Percentiles rank a stretch among this genome's conserved stretches.
phyloP scores from a whole-genome alignment of 2,113 vertebrate species.

The Oceanites oceanicus region DNA sequence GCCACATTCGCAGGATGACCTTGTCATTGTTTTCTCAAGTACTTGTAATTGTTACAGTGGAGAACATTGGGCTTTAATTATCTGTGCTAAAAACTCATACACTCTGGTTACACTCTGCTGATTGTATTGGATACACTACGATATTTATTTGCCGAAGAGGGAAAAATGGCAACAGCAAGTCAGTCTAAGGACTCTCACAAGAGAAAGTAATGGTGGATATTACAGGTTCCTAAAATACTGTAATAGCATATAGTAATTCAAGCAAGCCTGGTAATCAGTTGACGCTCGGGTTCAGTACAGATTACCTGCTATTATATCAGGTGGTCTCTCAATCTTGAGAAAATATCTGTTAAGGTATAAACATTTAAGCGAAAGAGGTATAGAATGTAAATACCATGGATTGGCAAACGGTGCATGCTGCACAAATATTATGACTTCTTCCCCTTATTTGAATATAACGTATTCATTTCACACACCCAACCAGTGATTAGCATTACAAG shows the following conservation, averaged over 20 bases:
- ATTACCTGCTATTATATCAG: slow-evolving; percentile 52
- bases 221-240: slow-evolving; percentile 71
- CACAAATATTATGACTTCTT: background rate
- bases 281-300: background rate
- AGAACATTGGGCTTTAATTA: slow-evolving; percentile 81
- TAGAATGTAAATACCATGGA: slow-evolving; percentile 1
- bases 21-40: slow-evolving; percentile 66
- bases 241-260: slow-evolving; percentile 70
- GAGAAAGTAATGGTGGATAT: slow-evolving; percentile 70
- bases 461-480: background rate
- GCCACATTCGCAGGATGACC: slow-evolving; percentile 47
- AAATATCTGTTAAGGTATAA: slow-evolving; percentile 56
- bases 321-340: slow-evolving; percentile 26
- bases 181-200: slow-evolving; percentile 60
- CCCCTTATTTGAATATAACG: background rate
- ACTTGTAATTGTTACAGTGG: slow-evolving; percentile 72
- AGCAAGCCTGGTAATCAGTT: slow-evolving; percentile 49
- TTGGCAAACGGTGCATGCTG: background rate
- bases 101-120: slow-evolving; percentile 70
- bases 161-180: slow-evolving; percentile 60
- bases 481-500: background rate
- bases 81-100: slow-evolving; percentile 71
- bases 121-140: slow-evolving; percentile 77
- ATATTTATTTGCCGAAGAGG: slow-evolving; percentile 66
- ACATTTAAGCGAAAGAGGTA: slow-evolving; percentile 19